Evolutionary conservation across 2,888 invertebrate genomes (phyloP).

Genomic region (Erpobdella octoculata): DNA sequence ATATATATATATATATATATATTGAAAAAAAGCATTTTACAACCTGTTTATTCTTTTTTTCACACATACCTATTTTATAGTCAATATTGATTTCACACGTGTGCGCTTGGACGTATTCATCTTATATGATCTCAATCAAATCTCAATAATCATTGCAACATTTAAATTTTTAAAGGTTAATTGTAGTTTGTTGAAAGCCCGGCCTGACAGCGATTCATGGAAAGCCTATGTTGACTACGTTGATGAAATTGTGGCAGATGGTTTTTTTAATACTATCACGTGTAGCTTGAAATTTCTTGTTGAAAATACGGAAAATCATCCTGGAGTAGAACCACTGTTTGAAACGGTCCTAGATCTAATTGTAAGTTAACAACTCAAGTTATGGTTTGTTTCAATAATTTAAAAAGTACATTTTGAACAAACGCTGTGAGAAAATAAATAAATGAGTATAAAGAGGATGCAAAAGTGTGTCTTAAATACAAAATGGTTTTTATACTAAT

Average conservation of each 20-base stretch:
- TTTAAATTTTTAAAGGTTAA: constrained; percentile 59
- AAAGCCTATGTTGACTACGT: constrained; percentile 75
- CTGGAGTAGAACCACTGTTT: constrained; percentile 70
- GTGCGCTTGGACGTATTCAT: no score
- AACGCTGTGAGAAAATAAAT: no score
- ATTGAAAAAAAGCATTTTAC: no score
- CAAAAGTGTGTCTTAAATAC: no score
- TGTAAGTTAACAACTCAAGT: constrained; percentile 29
- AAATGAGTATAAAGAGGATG: no score
- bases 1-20: no score
- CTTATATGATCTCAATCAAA: no score
- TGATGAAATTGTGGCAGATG: constrained; percentile 74
- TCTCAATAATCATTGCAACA: no score
- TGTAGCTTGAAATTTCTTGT: constrained; percentile 76
- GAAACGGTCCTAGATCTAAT: constrained; percentile 71
- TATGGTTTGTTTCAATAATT: neutral
- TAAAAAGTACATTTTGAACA: neutral
- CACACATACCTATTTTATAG: no score
- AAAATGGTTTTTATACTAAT: no score
- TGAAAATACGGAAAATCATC: constrained; percentile 76
- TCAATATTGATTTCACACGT: no score
- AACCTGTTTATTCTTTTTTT: no score
- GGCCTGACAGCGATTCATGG: constrained; percentile 67
- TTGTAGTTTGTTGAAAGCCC: constrained; percentile 68
- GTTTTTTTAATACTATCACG: constrained; percentile 62